phyloP scores from a whole-genome alignment of 2,888 invertebrate species.

The Sympetrum striolatum region DNA sequence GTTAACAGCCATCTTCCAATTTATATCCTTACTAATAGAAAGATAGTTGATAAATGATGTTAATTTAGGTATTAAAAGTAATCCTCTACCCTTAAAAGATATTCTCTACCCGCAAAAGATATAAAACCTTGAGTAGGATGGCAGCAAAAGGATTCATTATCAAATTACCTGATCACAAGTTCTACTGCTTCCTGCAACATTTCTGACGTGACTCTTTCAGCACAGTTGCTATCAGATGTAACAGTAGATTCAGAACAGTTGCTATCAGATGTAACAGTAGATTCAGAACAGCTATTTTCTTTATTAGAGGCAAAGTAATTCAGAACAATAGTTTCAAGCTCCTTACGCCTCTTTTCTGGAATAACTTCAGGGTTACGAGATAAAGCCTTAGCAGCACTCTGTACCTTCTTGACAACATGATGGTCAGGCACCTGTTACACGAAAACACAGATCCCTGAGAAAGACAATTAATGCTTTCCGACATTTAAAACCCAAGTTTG shows the following conservation, averaged over 20 bases:
- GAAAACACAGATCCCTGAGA: constrained; percentile 29
- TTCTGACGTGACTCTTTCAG: neutral
- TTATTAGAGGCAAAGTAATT: constrained; percentile 61
- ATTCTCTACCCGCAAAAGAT: constrained; percentile 64
- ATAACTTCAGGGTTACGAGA: constrained; percentile 58
- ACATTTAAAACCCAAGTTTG: neutral
- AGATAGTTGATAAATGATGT: no score
- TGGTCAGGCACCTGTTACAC: constrained; percentile 45
- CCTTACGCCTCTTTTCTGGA: constrained; percentile 62
- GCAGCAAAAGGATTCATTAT: neutral
- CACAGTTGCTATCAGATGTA: neutral
- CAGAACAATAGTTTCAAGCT: constrained; percentile 62
- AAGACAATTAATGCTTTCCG: neutral
- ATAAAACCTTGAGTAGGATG: constrained; percentile 63
- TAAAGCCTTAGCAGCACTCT: constrained; percentile 19
- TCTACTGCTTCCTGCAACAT: neutral
- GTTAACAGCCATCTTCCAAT: no score
- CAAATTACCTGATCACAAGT: neutral
- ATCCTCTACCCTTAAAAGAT: constrained; percentile 62
- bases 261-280: no score
- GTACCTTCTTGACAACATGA: constrained; percentile 44
- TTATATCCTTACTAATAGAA: no score
- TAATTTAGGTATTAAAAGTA: no score
- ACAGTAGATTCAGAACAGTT: no score
- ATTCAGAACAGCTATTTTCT: neutral